Base-by-base conservation (phyloP, 2,888 invertebrate genomes). In the Eupithecia subumbrata region DNA sequence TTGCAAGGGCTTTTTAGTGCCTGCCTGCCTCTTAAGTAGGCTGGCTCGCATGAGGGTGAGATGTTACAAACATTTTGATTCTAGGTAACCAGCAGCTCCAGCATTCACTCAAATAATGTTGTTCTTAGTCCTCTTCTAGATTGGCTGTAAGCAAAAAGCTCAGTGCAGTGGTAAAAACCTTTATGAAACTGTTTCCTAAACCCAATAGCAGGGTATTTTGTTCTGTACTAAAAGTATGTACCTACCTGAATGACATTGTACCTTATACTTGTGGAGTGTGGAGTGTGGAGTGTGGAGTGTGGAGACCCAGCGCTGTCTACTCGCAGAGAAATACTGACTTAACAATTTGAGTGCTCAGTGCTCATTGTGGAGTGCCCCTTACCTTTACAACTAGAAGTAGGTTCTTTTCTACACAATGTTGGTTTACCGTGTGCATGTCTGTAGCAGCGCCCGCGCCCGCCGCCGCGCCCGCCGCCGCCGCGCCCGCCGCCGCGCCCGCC, bases 341-440 rank as follows among this genome's bases (percentile, higher is more conserved):
- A 48, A 48, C 18, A 0, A 48, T 48, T 48, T 48, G 0, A 48
- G 45, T 45, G 14, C 5, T 45, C 45, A 45, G 45, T 5, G 52
- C 52, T n/a, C 52, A 22, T 4, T 63, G 63, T 63, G 63, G 16
- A 30, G 30, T 2, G 30, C 30, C 30, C 63, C 63, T 63, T 63
- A 30, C 63, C 30, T 63, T 2, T 7, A 7, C 25, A n/a, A 63
- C 4, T 63, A 5, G 25, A 63, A 16, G 63, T 63, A 30, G 63
- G 60, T 60, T 14, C 63, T 63, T 30, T 30, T 16, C 22, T 68
- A 56, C 11, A 76, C 76, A 71, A 70, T 56, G 72, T 22, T 63
- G 45, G 71, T 73, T 67, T 52, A 68, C 69, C 63, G 66, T 45
- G 71, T 18, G 60, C 60, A 3, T 30, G 25, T 71, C 63, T 76